A percentile compares a stretch with the other conserved stretches of the same genome.
Conservation (phyloP, 1,140 invertebrate species). For the Metaphire vulgaris region DNA sequence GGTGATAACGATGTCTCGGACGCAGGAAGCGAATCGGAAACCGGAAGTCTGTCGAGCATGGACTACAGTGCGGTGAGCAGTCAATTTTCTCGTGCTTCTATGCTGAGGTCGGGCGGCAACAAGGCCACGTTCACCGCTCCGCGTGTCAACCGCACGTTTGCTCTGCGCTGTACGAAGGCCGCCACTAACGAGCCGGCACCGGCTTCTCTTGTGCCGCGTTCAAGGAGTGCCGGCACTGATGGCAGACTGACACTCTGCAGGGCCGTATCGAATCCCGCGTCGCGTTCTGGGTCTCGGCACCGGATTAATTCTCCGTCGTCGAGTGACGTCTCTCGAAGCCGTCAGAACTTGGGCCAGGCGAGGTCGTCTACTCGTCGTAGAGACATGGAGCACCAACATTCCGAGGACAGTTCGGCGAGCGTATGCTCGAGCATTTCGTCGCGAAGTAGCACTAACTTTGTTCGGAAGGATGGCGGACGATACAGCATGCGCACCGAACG, state of each 20-base stretch:
- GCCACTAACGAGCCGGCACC: background rate
- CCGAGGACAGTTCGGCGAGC: background rate
- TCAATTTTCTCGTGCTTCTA: background rate
- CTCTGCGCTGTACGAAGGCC: constrained; percentile 11
- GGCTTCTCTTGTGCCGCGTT: background rate
- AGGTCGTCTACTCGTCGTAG: background rate
- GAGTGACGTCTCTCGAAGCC: background rate
- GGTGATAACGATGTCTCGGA: background rate
- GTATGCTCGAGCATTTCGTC: background rate
- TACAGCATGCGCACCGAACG: constrained; percentile 18
- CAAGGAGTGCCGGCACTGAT: background rate
- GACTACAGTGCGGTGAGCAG: background rate
- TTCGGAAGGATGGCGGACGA: constrained; percentile 13
- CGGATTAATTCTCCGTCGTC: background rate
- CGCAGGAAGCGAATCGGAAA: background rate
- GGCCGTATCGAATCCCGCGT: background rate
- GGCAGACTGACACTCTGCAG: background rate
- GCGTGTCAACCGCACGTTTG: constrained; percentile 7
- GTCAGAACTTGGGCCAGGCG: background rate
- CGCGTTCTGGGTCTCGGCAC: background rate
- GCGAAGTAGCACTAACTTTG: background rate
- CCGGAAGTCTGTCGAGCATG: background rate
- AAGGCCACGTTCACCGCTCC: background rate
- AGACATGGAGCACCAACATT: background rate
- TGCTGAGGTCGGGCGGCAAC: background rate